phyloP scores from a whole-genome alignment of 1,140 invertebrate species.

The Cotesia chilonis region DNA sequence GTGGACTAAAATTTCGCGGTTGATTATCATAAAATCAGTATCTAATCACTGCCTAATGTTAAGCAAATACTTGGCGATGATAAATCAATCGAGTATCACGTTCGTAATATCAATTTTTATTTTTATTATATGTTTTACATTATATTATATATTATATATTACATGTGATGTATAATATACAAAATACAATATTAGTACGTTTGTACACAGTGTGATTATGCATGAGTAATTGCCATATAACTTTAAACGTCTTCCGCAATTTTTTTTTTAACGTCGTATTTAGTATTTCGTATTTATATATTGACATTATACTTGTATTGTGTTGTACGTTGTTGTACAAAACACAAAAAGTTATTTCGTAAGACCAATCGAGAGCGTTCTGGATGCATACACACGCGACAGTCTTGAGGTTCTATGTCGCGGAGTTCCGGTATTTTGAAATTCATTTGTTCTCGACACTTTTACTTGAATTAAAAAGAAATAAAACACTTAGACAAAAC shows the following conservation, averaged over 20 bases:
- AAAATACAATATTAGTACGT: background rate
- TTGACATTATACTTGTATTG: background rate
- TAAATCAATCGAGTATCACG: too few relatives aligned
- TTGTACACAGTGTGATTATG: background rate
- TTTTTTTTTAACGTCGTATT: background rate
- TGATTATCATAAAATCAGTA: too few relatives aligned
- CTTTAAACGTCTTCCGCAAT: background rate
- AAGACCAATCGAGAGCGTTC: slow-evolving; percentile 24
- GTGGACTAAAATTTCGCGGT: too few relatives aligned
- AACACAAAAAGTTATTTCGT: slow-evolving; percentile 9
- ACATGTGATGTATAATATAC: background rate
- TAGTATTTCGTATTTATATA: background rate
- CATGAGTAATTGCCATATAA: background rate
- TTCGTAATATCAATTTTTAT: too few relatives aligned
- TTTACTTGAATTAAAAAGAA: background rate
- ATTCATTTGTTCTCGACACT: slow-evolving; percentile 15
- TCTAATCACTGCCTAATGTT: too few relatives aligned
- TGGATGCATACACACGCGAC: slow-evolving; percentile 17
- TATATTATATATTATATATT: too few relatives aligned
- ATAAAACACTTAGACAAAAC: background rate
- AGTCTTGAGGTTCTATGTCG: slow-evolving; percentile 17
- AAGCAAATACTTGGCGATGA: too few relatives aligned
- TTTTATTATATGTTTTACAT: too few relatives aligned
- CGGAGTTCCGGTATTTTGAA: slow-evolving; percentile 27
- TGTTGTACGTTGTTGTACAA: background rate